A percentile compares a stretch with the other conserved stretches of the same genome.
These are phyloP conservation scores for Pandemis corylana DNA, from an alignment of 2,888 invertebrate genomes.

Conservation along the genomic window DNA sequence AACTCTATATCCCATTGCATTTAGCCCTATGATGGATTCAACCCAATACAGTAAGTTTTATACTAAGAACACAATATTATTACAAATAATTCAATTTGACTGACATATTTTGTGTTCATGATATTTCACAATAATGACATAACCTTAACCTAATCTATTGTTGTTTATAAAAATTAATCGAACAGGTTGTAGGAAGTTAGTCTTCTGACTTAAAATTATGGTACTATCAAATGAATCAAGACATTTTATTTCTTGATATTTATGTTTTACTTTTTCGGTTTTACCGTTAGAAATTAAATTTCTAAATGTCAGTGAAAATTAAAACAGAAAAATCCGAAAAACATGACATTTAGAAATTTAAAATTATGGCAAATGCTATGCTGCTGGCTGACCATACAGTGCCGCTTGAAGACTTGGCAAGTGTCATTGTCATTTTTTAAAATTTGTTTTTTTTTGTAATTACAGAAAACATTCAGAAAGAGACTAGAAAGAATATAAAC, in stretches of 20 bases:
- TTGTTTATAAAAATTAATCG: not conserved
- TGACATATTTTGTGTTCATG: not conserved
- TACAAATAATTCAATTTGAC: not conserved
- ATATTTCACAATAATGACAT: constrained; percentile 14
- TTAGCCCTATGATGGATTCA: constrained; percentile 87
- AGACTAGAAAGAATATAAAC: constrained; percentile 77
- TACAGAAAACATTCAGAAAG: constrained; percentile 83
- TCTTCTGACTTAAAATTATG: not conserved
- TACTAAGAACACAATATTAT: not conserved
- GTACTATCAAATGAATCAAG: too few relatives aligned
- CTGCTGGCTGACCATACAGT: not conserved
- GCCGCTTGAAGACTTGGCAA: not conserved
- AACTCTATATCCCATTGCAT: constrained; percentile 85
- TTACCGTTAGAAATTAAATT: too few relatives aligned
- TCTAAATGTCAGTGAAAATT: too few relatives aligned
- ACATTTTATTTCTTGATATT: too few relatives aligned
- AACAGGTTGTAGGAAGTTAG: not conserved
- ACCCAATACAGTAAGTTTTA: constrained; percentile 86
- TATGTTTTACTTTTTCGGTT: too few relatives aligned
- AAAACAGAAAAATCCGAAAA: too few relatives aligned
- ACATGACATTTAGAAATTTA: too few relatives aligned
- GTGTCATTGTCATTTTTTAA: too few relatives aligned
- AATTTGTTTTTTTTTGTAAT: constrained; percentile 47
- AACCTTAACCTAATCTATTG: constrained; percentile 25
- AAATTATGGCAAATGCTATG: not conserved